Base-by-base conservation (phyloP, 2,888 invertebrate species). In the Choreutis nemorana region DNA sequence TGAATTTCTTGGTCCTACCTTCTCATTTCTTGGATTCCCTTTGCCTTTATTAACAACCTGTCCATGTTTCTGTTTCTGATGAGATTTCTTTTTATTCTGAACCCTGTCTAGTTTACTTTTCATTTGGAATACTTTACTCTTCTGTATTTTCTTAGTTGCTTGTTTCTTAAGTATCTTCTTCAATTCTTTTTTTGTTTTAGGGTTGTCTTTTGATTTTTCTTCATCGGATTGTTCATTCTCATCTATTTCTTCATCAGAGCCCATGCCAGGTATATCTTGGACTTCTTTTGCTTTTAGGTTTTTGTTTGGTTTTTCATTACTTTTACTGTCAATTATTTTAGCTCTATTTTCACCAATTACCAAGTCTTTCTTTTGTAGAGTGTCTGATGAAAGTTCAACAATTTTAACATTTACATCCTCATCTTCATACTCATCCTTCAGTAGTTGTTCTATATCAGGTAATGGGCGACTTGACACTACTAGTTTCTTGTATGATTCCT, bases 341-440 rank as follows among this genome's bases (percentile, higher is more conserved):
- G 82, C 81, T 49, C 72, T 81, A 55, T 90, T 90, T 31, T 83
- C 81, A 5, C 91, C 91, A 35, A 91, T 87, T 58, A 87, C 86
- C 48, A 87, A 83, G 43, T 85, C 84, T 49, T 83, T 83, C 33
- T 86, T 81, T n/a, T 87, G 85, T 23, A 90, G 65, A 29, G 87
- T 86, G 34, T 84, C 84, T 21, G 88, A 72, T 10, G 89, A 85
- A 5, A 92, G 62, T 54, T 91, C 90, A 1, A 87, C 81, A 34
- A 92, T 87, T 73, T 88, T 89, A 0, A 92, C 89, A 40, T 87
- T 87, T 0, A 90, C 90, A 55, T 88, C 85, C 21, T 87, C 87
- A 44, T 89, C 85, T 59, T 91, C 87, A 61, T 88, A 89, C 48
- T 89, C 87, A 24, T 89, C 84, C 45, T 84, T 79, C 3, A 88